Evolutionary conservation across 2,113 vertebrate genomes (phyloP).

Genomic region (Delphinus delphis): DNA sequence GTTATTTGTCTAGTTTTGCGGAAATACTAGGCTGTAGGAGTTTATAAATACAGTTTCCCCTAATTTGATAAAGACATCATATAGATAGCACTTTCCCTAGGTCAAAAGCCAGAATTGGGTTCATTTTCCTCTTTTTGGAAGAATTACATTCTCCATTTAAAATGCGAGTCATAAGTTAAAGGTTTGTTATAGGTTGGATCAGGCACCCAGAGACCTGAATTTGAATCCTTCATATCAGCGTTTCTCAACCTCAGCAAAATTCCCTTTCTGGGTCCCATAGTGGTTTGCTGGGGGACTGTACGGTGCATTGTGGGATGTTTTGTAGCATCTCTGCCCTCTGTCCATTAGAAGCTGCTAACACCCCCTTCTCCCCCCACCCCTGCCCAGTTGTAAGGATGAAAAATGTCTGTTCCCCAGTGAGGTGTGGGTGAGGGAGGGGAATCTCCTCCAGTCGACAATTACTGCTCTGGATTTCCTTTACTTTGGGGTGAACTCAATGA

Average conservation of each 20-base stretch:
- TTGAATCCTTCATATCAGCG: rapidly evolving
- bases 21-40: background rate
- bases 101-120: background rate
- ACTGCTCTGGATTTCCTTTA: background rate
- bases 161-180: background rate
- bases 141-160: background rate
- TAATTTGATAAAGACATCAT: background rate
- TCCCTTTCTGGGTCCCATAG: background rate
- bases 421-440: background rate
- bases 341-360: background rate
- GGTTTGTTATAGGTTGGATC: background rate
- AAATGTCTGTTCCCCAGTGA: background rate
- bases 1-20: background rate
- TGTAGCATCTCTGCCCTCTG: background rate
- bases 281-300: background rate
- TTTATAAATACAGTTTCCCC: background rate
- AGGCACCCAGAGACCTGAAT: background rate
- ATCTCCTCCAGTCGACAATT: background rate
- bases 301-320: rapidly evolving
- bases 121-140: background rate
- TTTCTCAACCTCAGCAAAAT: background rate
- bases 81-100: background rate
- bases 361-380: background rate
- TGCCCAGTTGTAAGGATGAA: background rate
- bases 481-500: background rate